phyloP scores from a whole-genome alignment of 2,888 invertebrate genomes.

The Drosophila multiciliata region DNA sequence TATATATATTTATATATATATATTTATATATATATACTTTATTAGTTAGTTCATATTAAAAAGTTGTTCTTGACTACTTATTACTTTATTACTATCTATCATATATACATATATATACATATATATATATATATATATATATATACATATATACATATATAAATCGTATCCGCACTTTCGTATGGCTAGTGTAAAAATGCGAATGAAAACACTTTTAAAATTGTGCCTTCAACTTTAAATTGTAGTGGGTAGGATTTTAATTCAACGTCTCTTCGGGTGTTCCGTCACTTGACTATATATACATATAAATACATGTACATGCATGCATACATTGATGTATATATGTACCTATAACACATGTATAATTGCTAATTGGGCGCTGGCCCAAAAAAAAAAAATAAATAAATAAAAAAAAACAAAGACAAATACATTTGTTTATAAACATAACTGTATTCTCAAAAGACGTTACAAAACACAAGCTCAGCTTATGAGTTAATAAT shows the following conservation, averaged over 20 bases:
- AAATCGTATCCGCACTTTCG: constrained; percentile 24
- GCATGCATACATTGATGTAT: not conserved
- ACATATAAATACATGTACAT: not conserved
- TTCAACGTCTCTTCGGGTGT: constrained; percentile 30
- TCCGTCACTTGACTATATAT: constrained; percentile 34
- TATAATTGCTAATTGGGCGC: constrained; percentile 22
- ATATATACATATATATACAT: constrained; percentile 4
- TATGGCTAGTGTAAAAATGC: constrained; percentile 54
- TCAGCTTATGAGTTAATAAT: constrained; percentile 30
- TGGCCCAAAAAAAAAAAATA: constrained; percentile 6
- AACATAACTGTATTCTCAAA: constrained; percentile 43
- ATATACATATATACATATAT: constrained; percentile 7
- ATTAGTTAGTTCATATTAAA: constrained; percentile 47
- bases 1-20: not conserved
- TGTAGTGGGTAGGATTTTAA: constrained; percentile 54
- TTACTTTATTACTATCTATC: constrained; percentile 19
- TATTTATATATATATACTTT: not conserved
- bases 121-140: constrained; percentile 3
- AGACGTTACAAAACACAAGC: constrained; percentile 51
- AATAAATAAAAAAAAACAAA: too few relatives aligned
- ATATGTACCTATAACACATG: constrained; percentile 2
- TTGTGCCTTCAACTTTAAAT: constrained; percentile 78
- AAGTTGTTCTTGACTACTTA: constrained; percentile 39
- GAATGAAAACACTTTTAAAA: constrained; percentile 68
- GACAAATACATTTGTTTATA: constrained; percentile 27